Base-by-base conservation (phyloP, 2,797 vertebrate species). In the Neosilurus mollespiculum region DNA sequence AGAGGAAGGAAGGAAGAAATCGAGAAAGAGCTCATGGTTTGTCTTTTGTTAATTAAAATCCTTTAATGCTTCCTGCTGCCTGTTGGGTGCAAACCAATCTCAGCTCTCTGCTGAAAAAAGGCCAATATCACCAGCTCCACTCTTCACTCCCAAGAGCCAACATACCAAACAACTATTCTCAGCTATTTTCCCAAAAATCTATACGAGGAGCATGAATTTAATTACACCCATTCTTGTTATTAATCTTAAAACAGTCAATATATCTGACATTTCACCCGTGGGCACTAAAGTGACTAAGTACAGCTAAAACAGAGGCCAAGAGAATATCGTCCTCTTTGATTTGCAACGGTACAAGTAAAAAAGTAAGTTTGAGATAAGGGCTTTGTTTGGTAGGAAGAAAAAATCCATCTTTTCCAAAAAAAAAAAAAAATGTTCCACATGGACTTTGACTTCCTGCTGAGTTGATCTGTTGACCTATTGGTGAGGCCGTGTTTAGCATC, bases 21-120 rank as follows among this genome's bases (percentile, higher is more conserved):
- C 65, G 61, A 83, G 51, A 53, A 49, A 30, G 34, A 43, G 65
- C 22, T 54, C 10, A 43, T 78, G 78, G 81, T 64, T 84, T 82
- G 81, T 78, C 85, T 85, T 82, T 81, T 86, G 84, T 90, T 92
- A 91, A 93, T 92, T 92, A 92, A 92, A 91, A 89, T 84, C 87
- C 87, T 89, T 85, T 89, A 89, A 87, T 86, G 89, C 87, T 83
- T 76, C 82, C 64, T 72, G 84, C 84, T 83, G 87, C 85, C 88
- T 84, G 86, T 86, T 88, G 86, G 88, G 78, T 85, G 61, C 70
- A 81, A 87, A 86, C 85, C 82, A 85, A 85, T 86, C 87, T 80
- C 70, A 69, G 78, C 61, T 78, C 81, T 84, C 75, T 22, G 59
- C 59, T 86, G 72, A 59, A 80, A 87, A 64, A 86, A 85, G 82